Conservation (phyloP, 2,113 vertebrate species). For the Opisthocomus hoazin region DNA sequence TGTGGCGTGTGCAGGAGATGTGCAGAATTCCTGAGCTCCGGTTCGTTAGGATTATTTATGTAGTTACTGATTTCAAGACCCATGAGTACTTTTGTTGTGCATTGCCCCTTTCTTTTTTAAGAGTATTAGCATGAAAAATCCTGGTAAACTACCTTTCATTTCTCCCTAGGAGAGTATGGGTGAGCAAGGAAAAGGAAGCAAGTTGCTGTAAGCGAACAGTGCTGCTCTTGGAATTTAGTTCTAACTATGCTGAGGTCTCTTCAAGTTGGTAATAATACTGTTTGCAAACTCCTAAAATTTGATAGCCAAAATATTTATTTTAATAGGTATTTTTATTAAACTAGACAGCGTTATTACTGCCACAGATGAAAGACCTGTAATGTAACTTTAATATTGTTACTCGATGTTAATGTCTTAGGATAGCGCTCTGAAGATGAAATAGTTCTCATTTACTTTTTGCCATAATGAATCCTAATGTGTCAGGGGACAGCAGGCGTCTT, state of each 20-base stretch:
- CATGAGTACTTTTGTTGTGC: not conserved
- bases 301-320: slow-evolving; percentile 44
- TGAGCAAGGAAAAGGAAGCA: not conserved
- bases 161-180: not conserved
- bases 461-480: slow-evolving; percentile 49
- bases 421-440: slow-evolving; percentile 53
- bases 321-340: slow-evolving; percentile 53
- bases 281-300: slow-evolving; percentile 6
- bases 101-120: not conserved
- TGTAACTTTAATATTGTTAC: slow-evolving; percentile 62
- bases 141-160: not conserved
- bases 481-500: slow-evolving; percentile 36
- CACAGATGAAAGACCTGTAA: slow-evolving; percentile 48
- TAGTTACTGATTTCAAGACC: not conserved
- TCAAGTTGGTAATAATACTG: not conserved
- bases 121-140: not conserved
- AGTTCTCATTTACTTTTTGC: slow-evolving; percentile 58
- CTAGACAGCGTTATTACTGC: slow-evolving; percentile 52
- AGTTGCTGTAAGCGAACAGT: not conserved
- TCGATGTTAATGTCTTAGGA: slow-evolving; percentile 47
- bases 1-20: not conserved
- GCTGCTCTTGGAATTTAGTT: not conserved
- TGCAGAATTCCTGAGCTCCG: not conserved
- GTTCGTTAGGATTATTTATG: not conserved
- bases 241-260: not conserved